Conservation (phyloP, 2,797 vertebrate genomes). For the Rhincodon typus region DNA sequence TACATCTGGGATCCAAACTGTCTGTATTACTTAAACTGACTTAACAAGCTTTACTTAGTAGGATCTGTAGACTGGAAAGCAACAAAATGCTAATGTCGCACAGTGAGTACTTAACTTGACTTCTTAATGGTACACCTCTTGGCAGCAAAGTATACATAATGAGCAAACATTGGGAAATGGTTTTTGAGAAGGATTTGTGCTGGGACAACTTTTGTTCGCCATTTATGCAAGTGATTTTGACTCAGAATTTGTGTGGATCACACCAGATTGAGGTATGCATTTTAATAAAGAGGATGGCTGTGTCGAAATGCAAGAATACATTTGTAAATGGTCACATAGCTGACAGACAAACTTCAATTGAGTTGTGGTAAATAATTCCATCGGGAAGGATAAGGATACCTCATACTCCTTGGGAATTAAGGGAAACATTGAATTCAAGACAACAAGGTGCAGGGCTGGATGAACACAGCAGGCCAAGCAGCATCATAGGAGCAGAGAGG, state of each 20-base stretch:
- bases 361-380: not conserved
- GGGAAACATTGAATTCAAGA: no score
- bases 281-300: not conserved
- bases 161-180: not conserved
- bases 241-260: not conserved
- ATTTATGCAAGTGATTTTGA: not conserved
- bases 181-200: not conserved
- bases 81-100: not conserved
- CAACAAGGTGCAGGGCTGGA: no score
- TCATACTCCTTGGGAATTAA: not conserved
- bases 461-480: no score
- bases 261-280: not conserved
- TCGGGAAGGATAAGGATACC: not conserved
- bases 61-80: not conserved
- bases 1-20: not conserved
- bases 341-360: not conserved
- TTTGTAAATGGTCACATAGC: not conserved
- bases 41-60: not conserved
- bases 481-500: no score
- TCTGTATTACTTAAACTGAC: not conserved
- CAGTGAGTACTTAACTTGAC: not conserved
- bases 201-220: not conserved
- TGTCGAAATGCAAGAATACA: not conserved
- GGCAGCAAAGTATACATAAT: not conserved
- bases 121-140: not conserved